These are phyloP conservation scores for Xiphorhynchus elegans DNA, from an alignment of 2,113 vertebrate genomes.

Conservation along the genomic window DNA sequence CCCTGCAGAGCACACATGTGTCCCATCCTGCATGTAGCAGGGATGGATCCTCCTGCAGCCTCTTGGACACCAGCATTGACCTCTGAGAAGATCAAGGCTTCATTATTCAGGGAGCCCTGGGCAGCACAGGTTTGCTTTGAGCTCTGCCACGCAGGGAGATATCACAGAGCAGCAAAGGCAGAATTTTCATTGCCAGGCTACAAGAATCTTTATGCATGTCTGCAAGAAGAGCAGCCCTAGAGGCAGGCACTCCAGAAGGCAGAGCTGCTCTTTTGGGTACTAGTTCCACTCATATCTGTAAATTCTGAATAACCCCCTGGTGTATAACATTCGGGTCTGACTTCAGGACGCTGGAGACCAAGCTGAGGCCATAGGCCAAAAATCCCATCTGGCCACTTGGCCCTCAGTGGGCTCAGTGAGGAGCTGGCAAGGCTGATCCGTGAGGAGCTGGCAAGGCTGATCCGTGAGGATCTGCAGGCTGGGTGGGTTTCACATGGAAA, in stretches of 20 bases:
- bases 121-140: not conserved
- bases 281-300: fast-evolving
- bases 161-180: not conserved
- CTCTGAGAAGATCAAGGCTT: not conserved
- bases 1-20: fast-evolving
- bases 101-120: not conserved
- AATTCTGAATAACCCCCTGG: not conserved
- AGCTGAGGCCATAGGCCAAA: not conserved
- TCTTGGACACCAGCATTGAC: not conserved
- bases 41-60: not conserved
- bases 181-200: not conserved
- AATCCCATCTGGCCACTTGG: slow-evolving; percentile 14
- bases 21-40: not conserved
- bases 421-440: not conserved
- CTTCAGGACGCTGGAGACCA: not conserved
- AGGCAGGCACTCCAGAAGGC: not conserved
- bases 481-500: not conserved
- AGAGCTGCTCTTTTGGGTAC: not conserved
- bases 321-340: not conserved
- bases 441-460: not conserved
- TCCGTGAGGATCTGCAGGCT: not conserved
- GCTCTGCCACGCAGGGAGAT: not conserved
- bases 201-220: not conserved
- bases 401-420: not conserved
- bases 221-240: not conserved